phyloP scores from a whole-genome alignment of 2,888 invertebrate species.

The Thyatira batis region DNA sequence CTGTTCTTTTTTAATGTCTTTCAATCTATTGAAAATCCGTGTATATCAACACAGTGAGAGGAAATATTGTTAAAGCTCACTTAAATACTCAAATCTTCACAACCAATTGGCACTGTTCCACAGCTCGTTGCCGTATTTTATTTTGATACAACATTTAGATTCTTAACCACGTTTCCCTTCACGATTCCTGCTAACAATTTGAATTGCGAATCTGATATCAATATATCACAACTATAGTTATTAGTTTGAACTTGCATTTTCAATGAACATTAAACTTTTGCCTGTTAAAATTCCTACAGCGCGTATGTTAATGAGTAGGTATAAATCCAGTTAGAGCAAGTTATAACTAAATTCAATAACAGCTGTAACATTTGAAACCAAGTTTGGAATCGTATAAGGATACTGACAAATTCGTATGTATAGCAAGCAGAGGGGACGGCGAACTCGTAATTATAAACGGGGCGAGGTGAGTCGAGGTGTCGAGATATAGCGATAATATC shows the following conservation, averaged over 20 bases:
- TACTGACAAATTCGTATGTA: slow-evolving; percentile 13
- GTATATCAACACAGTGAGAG: background rate
- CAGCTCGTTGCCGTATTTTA: background rate
- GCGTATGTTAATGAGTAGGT: background rate
- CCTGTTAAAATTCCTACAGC: background rate
- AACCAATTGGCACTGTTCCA: background rate
- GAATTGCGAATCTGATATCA: background rate
- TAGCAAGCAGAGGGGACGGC: slow-evolving; percentile 35
- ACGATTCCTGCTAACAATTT: slow-evolving; percentile 1
- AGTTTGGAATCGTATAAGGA: slow-evolving; percentile 2
- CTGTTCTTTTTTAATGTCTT: background rate
- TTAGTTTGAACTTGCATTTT: background rate
- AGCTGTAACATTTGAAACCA: slow-evolving; percentile 3
- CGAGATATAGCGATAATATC: slow-evolving; percentile 73
- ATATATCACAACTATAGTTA: background rate
- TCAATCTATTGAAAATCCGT: background rate
- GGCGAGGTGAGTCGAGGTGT: slow-evolving; percentile 61
- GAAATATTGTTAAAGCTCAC: background rate
- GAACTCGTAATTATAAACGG: slow-evolving; percentile 57
- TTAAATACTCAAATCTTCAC: background rate
- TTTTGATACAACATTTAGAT: background rate
- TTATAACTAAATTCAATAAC: background rate
- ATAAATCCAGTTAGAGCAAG: background rate
- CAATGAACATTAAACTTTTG: background rate
- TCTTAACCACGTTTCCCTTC: background rate